These are phyloP conservation scores for Tragopan temminckii DNA, from an alignment of 2,797 vertebrate genomes.

Conservation along the genomic window DNA sequence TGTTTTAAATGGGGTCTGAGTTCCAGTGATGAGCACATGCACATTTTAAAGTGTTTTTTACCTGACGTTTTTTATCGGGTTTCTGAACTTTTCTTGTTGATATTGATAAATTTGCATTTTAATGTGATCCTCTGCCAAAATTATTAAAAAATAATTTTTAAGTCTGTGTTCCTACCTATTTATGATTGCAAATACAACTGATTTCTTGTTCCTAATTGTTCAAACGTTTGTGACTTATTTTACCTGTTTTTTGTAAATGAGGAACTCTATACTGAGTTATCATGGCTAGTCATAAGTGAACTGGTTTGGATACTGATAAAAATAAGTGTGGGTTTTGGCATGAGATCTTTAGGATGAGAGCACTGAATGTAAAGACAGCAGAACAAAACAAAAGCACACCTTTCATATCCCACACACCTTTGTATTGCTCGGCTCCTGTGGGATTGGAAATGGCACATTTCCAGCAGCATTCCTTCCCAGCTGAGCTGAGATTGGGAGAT, in stretches of 20 bases:
- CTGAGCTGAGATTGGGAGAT: background rate
- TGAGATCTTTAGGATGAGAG: constrained; percentile 14
- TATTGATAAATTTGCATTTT: constrained; percentile 59
- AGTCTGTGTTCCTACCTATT: constrained; percentile 68
- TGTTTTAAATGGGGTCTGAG: background rate
- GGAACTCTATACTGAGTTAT: constrained; percentile 65
- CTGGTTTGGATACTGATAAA: constrained; percentile 25
- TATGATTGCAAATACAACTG: constrained; percentile 59
- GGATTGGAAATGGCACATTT: constrained; percentile 13
- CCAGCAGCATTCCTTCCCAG: constrained; percentile 22
- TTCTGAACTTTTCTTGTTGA: constrained; percentile 58
- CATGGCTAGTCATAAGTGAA: constrained; percentile 59
- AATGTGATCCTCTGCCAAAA: constrained; percentile 72
- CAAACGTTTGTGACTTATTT: constrained; percentile 62
- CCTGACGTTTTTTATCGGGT: constrained; percentile 36
- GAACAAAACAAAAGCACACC: background rate
- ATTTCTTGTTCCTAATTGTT: constrained; percentile 31
- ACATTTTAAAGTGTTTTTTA: constrained; percentile 32
- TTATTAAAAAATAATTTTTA: constrained; percentile 53
- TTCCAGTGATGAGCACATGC: constrained; percentile 31
- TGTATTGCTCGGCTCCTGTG: background rate
- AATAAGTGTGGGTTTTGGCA: background rate
- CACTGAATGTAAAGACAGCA: background rate
- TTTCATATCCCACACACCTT: background rate
- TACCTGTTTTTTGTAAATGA: constrained; percentile 66